A percentile compares a stretch with the other conserved stretches of the same genome.
Evolutionary conservation across 2,888 invertebrate species (phyloP).

Genomic region (Xanthorhoe spadicearia): DNA sequence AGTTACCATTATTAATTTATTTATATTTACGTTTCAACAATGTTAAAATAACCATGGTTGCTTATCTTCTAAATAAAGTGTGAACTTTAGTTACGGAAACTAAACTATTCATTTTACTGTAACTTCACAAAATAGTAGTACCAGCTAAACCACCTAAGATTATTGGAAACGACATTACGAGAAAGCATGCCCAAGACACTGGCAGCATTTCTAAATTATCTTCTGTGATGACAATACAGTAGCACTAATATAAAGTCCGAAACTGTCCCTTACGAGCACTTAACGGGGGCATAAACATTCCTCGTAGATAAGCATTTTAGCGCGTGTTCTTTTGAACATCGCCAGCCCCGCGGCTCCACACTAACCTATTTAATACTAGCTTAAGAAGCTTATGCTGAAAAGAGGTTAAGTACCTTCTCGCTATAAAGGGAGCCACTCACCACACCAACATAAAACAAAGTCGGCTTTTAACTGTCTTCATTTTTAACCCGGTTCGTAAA

Average conservation of each 20-base stretch:
- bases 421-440: constrained; percentile 20
- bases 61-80: too few relatives aligned
- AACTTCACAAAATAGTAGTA: too few relatives aligned
- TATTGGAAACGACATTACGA: too few relatives aligned
- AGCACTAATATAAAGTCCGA: not conserved
- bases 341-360: constrained; percentile 37
- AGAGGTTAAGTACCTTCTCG: constrained; percentile 54
- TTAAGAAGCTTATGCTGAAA: constrained; percentile 55
- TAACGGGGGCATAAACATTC: constrained; percentile 20
- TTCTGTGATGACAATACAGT: not conserved
- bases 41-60: too few relatives aligned
- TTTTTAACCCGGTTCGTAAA: not conserved
- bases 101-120: too few relatives aligned
- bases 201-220: too few relatives aligned
- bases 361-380: constrained; percentile 58
- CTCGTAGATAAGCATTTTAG: constrained; percentile 24
- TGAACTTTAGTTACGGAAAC: too few relatives aligned
- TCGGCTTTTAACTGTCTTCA: not conserved
- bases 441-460: constrained; percentile 14
- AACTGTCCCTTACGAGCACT: constrained; percentile 10
- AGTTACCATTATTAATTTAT: too few relatives aligned
- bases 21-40: too few relatives aligned
- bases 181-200: too few relatives aligned
- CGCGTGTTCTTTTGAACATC: constrained; percentile 27
- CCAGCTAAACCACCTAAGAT: too few relatives aligned